Evolutionary conservation across 2,888 invertebrate genomes (phyloP), one percentile per base, ranked within the genome.

Genomic region (Lepidonotus clava): DNA sequence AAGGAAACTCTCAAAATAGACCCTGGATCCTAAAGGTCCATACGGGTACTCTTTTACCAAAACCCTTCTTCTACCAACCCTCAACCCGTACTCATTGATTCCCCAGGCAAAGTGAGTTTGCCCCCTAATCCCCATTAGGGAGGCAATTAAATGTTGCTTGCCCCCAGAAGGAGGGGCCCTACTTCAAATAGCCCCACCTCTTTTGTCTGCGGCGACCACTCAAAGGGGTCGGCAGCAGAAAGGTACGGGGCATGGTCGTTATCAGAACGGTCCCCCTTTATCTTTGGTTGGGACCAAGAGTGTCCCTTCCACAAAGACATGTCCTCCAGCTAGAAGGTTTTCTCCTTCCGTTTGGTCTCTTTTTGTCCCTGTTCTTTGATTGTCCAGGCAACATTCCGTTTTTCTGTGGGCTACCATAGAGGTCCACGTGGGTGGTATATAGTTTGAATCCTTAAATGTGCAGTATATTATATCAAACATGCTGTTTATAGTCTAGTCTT

Each of bases 121-220:
- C 61, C 61, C 61, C 61, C 24, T 61, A 61, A 61, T 61, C 61
- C 28, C 61, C 28, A 61, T 61, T 61, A 8, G 56, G 61, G 46
- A 61, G 28, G 61, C 61, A 61, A 61, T 61, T 61, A 61, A 61
- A 61, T 61, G 32, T 18, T 11, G 24, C 28, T 32, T 24, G 21
- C 28, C 24, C 28, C 28, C 61, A 61, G 61, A 61, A 61, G 32
- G 61, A 61, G 11, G 32, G 24, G 28, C 11, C 28, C 28, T 24
- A 28, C 61, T 61, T 61, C 61, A 61, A 61, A 61, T 61, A 32
- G 61, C 24, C 61, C 61, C 56, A 1, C 11, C 11, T 24, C 61
- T 61, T 61, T 61, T 61, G 61, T 61, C 61, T 61, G 61, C 61
- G 2, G 4, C 61, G 24, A 24, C 61, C 61, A 5, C 24, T 24